phyloP scores from a whole-genome alignment of 2,888 invertebrate genomes.

The Chouioia cunea region DNA sequence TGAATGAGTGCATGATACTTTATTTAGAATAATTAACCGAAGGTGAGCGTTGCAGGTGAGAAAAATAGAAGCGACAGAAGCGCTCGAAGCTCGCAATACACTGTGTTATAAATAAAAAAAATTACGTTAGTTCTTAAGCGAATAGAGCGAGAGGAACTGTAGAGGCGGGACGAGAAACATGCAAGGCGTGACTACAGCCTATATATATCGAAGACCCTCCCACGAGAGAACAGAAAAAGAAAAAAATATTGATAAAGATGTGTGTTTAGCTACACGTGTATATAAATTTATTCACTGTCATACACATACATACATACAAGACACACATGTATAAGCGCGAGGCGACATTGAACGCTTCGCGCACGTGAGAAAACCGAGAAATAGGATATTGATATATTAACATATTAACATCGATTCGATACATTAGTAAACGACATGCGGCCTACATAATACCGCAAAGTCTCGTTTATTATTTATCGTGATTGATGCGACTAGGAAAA shows the following conservation, averaged over 20 bases:
- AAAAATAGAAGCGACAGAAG: conserved; percentile 25
- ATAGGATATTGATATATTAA: conserved; percentile 25
- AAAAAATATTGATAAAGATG: conserved; percentile 11
- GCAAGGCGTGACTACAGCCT: no score
- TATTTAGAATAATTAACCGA: conserved; percentile 28
- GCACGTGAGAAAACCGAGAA: neutral
- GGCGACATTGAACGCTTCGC: conserved; percentile 13
- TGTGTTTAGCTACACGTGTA: conserved; percentile 34
- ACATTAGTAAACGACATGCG: conserved; percentile 5
- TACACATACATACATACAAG: conserved; percentile 1
- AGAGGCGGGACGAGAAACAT: neutral
- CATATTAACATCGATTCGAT: conserved; percentile 22
- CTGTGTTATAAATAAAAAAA: conserved; percentile 43
- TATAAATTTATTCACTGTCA: conserved; percentile 15
- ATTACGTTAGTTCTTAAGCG: conserved; percentile 37
- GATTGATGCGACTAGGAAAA: conserved; percentile 17
- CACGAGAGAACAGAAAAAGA: neutral
- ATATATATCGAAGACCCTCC: no score
- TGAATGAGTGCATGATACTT: conserved; percentile 8
- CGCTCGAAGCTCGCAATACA: conserved; percentile 40
- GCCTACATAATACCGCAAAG: neutral
- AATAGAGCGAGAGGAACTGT: conserved; percentile 19
- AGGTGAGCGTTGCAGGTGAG: conserved; percentile 15
- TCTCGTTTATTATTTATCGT: conserved; percentile 12
- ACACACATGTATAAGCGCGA: conserved; percentile 29